Conservation (phyloP, 2,888 invertebrate genomes). For the Cheilosia soror region DNA sequence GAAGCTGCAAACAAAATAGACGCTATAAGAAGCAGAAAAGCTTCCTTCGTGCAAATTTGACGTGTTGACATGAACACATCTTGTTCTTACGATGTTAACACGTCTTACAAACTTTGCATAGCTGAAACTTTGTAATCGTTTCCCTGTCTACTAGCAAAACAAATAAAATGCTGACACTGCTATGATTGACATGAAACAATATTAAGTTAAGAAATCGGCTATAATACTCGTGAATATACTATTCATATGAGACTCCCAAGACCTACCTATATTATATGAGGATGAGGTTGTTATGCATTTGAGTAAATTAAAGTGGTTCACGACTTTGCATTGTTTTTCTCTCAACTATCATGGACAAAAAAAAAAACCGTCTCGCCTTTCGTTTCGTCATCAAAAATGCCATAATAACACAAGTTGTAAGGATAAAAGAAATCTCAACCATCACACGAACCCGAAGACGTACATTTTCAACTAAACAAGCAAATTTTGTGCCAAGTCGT, state of each 20-base stretch:
- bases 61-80: neutral
- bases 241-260: no score
- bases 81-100: neutral
- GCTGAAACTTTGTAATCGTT: neutral
- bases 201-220: neutral
- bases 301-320: no score
- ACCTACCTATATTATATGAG: no score
- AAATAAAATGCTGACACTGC: neutral
- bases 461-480: conserved; percentile 72
- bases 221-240: no score
- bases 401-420: conserved; percentile 38
- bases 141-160: neutral
- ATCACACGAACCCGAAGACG: conserved; percentile 53
- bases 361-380: conserved; percentile 23
- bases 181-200: neutral
- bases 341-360: neutral
- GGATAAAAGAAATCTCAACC: conserved; percentile 41
- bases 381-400: conserved; percentile 50
- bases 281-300: no score
- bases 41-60: neutral
- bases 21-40: neutral
- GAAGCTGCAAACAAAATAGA: neutral
- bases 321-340: neutral
- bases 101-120: neutral
- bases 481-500: conserved; percentile 71